Base-by-base conservation (phyloP, 2,797 vertebrate species). In the Iguana delicatissima region DNA sequence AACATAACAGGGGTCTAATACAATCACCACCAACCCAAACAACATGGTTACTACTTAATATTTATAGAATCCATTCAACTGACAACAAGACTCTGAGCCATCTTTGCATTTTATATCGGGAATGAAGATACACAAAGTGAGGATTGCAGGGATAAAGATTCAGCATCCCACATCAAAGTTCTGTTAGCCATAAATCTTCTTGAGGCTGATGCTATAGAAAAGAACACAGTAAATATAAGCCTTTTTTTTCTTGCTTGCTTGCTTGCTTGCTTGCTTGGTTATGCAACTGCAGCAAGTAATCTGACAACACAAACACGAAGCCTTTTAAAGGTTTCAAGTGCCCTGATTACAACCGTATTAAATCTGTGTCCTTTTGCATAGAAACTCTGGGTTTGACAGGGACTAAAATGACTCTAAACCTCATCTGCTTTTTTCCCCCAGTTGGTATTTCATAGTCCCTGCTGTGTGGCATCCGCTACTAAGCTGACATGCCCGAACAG, bases 281-380 rank as follows among this genome's bases (percentile, higher is more conserved):
- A 90, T 92, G 90, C 91, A 95, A 92, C 79, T 86, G 57, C 80
- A 92, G 90, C 92, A 94, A 95, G 92, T 95, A 96, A 95, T 95
- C 95, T 95, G 95, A 94, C 93, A 93, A 95, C 87, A 93, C 89
- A 96, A 95, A 95, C 89, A 92, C 0, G 67, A 93, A 94, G 77
- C 80, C 46, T 69, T 93, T 94, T 93, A 94, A 93, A 94, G 90
- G 90, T 85, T 96, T 89, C 93, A 96, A 96, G 96, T 95, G 95
- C 94, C 94, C 94, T 91, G 94, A 96, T 96, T 96, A 96, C 95
- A 96, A 96, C 91, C 84, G 90, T 92, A 96, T 96, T 96, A 96
- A 96, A 94, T 92, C 88, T 29, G 29, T 94, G 90, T 91, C 93
- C 92, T 94, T 96, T 96, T 95, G 90, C 96, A 94, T 93, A 86